These are phyloP conservation scores for Callocephalon fimbriatum DNA, from an alignment of 2,113 vertebrate genomes.

Conservation along the genomic window DNA sequence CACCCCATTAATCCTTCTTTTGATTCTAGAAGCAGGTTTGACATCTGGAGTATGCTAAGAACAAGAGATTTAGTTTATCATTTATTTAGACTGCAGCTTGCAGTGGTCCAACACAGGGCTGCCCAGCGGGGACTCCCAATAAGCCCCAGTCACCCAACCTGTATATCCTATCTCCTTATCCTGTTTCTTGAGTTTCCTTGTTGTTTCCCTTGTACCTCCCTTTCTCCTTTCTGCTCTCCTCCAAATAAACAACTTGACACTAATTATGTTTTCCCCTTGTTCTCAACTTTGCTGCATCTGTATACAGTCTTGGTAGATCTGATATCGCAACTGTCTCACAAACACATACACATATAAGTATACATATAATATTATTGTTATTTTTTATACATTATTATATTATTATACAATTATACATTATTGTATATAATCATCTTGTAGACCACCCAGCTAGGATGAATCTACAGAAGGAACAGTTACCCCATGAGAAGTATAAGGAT, in stretches of 20 bases:
- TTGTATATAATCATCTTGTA: not conserved
- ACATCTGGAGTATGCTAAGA: not conserved
- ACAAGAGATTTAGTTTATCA: not conserved
- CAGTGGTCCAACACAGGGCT: not conserved
- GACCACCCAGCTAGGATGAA: not conserved
- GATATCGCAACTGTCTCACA: not conserved
- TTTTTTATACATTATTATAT: not conserved
- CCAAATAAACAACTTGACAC: not conserved
- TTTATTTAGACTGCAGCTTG: not conserved
- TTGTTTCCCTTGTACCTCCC: accelerated
- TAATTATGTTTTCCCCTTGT: not conserved
- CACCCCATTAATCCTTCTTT: not conserved
- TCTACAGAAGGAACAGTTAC: not conserved
- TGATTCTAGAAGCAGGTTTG: not conserved
- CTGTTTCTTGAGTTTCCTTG: not conserved
- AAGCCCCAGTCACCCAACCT: not conserved
- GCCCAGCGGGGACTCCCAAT: not conserved
- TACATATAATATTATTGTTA: not conserved
- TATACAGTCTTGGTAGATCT: not conserved
- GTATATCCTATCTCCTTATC: not conserved
- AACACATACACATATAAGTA: not conserved
- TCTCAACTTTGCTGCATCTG: not conserved
- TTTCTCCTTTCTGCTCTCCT: not conserved
- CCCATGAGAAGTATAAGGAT: not conserved
- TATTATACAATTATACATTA: not conserved